Conservation (phyloP, 2,888 invertebrate genomes). For the Chloroclystis v-ata region DNA sequence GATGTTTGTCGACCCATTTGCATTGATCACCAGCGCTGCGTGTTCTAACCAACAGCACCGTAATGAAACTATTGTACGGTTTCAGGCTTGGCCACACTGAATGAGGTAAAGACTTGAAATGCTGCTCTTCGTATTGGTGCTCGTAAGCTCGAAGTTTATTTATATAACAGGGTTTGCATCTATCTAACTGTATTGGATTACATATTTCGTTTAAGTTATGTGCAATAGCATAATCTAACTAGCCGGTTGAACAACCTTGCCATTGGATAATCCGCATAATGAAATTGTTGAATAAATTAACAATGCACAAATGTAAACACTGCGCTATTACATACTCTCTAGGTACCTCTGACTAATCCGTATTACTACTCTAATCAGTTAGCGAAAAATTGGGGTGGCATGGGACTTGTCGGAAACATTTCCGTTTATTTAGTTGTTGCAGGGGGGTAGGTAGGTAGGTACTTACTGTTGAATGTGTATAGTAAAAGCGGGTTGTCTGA, state of each 20-base stretch:
- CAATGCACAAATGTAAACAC: not conserved
- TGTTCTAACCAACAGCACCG: constrained; percentile 12
- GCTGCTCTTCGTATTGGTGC: not conserved
- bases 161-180: too few species aligned
- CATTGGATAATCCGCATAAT: not conserved
- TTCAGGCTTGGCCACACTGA: constrained; percentile 9
- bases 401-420: constrained; percentile 31
- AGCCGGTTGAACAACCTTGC: not conserved
- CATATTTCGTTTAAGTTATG: too few species aligned
- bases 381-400: constrained; percentile 39
- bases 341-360: constrained; percentile 13
- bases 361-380: constrained; percentile 19
- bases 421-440: constrained; percentile 40
- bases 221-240: too few species aligned
- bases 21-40: constrained; percentile 45
- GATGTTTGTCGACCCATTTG: constrained; percentile 60
- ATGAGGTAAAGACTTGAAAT: not conserved
- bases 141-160: too few species aligned
- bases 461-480: constrained; percentile 44
- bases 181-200: too few species aligned
- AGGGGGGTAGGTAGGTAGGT: constrained; percentile 36
- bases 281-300: not conserved
- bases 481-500: constrained; percentile 51
- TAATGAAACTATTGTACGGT: constrained; percentile 12
- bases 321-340: constrained; percentile 1